Percentiles rank a stretch among this genome's conserved stretches.
Evolutionary conservation across 2,797 vertebrate species (phyloP).

Genomic region (Dendrocincla fuliginosa): DNA sequence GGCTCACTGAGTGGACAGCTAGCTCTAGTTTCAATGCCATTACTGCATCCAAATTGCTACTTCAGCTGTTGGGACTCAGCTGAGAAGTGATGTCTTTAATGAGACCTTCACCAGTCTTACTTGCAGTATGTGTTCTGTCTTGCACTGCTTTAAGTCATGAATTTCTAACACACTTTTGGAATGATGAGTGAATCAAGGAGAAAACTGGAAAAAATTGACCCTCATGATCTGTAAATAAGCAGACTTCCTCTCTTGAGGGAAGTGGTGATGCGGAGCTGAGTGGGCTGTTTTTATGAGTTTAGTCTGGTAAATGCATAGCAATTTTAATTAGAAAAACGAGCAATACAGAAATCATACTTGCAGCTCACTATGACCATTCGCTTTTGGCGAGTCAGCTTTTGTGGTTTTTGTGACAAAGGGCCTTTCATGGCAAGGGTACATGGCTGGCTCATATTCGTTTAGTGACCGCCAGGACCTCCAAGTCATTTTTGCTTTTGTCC

Average conservation of each 20-base stretch:
- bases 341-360: neutral
- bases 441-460: neutral
- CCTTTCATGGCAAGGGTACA: neutral
- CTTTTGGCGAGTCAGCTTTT: neutral
- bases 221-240: neutral
- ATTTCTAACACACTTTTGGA: neutral
- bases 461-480: neutral
- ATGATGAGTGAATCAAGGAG: neutral
- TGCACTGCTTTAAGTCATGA: neutral
- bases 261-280: fast-evolving
- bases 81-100: neutral
- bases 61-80: neutral
- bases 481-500: neutral
- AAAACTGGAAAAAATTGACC: neutral
- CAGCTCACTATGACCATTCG: neutral
- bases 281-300: neutral
- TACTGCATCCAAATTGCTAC: neutral
- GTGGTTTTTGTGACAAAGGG: neutral
- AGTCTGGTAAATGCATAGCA: neutral
- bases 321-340: neutral
- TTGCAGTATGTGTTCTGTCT: neutral
- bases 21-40: neutral
- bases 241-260: neutral
- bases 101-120: neutral
- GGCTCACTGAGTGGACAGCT: neutral